A percentile compares a stretch with the other conserved stretches of the same genome.
Evolutionary conservation across 53 echinoderm and acorn worm species (phyloP).

Genomic region (Holothuria leucospilota): DNA sequence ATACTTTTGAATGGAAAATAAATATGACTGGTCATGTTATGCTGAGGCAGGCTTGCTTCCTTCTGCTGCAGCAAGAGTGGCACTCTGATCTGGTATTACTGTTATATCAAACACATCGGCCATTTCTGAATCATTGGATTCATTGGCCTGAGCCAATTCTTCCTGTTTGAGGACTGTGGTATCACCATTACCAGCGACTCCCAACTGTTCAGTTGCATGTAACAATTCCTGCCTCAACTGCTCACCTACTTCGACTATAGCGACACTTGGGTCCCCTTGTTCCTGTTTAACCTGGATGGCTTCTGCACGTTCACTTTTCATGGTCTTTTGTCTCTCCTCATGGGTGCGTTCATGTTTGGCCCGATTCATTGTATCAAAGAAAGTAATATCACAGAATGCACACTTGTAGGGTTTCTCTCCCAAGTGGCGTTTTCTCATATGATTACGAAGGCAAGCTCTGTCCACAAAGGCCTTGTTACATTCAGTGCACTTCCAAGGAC

Average conservation of each 20-base stretch:
- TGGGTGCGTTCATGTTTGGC: constrained; percentile 45
- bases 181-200: neutral
- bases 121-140: constrained; percentile 16
- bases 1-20: constrained; percentile 13
- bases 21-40: neutral
- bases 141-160: neutral
- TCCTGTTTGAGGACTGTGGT: neutral
- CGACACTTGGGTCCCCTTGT: neutral
- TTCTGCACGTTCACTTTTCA: constrained; percentile 33
- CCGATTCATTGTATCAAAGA: constrained; percentile 39
- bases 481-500: constrained; percentile 51
- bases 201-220: neutral
- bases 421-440: constrained; percentile 44
- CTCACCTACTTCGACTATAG: constrained; percentile 23
- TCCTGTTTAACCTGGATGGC: constrained; percentile 28
- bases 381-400: constrained; percentile 41
- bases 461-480: constrained; percentile 44
- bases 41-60: neutral
- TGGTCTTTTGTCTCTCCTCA: constrained; percentile 32
- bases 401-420: constrained; percentile 52
- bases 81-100: constrained; percentile 34
- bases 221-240: neutral
- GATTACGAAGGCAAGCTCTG: constrained; percentile 45
- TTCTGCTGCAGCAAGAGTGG: neutral
- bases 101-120: constrained; percentile 37